phyloP scores from a whole-genome alignment of 2,113 vertebrate genomes.

The Spheniscus mendiculus region DNA sequence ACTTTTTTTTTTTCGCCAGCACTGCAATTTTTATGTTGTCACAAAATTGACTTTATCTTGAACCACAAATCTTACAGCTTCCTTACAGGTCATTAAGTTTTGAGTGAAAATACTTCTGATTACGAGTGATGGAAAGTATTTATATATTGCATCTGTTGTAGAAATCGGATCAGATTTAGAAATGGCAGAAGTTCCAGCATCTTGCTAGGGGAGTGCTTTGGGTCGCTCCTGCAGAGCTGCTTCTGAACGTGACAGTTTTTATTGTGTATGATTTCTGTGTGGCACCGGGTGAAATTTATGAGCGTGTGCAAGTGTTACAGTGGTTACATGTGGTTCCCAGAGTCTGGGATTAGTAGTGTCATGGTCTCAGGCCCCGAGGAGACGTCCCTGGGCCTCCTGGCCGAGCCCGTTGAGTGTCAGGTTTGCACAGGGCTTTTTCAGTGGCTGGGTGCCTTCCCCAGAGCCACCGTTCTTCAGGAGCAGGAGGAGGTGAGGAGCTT shows the following conservation, averaged over 20 bases:
- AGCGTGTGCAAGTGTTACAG: rapidly evolving
- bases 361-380: background rate
- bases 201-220: background rate
- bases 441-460: rapidly evolving
- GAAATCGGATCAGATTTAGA: background rate
- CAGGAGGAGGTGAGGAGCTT: background rate
- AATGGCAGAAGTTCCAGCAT: background rate
- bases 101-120: background rate
- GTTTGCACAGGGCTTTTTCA: background rate
- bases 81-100: background rate
- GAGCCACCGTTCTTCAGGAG: rapidly evolving
- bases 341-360: background rate
- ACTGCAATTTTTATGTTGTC: background rate
- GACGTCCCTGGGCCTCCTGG: background rate
- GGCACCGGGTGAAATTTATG: rapidly evolving
- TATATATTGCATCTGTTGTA: background rate
- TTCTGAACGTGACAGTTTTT: rapidly evolving
- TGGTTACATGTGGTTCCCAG: background rate
- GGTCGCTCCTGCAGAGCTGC: background rate
- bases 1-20: background rate
- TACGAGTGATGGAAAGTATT: background rate
- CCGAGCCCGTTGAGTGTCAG: rapidly evolving
- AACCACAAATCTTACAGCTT: background rate
- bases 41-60: background rate
- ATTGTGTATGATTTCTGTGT: background rate